A percentile compares a stretch with the other conserved stretches of the same genome.
Evolutionary conservation across 2,113 vertebrate species (phyloP).

Genomic region (Gallinago media): DNA sequence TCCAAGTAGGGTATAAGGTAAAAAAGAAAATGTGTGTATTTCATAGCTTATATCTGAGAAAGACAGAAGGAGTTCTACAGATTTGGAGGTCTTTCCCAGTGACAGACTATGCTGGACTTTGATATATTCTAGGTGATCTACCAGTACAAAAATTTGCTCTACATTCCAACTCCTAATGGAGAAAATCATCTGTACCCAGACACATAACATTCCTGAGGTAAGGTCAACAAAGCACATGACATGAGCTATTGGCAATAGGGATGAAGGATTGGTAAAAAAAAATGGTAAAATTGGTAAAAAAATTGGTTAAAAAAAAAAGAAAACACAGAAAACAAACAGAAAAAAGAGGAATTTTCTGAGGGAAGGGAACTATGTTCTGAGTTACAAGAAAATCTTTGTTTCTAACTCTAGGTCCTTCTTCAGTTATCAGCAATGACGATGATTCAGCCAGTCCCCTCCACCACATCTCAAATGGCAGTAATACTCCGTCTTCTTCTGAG

Average conservation of each 20-base stretch:
- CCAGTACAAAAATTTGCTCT: not conserved
- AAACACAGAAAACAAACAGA: too few species aligned
- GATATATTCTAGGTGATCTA: not conserved
- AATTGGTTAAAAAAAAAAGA: not conserved
- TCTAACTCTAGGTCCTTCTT: constrained; percentile 86
- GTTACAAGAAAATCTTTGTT: constrained; percentile 64
- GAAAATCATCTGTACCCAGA: not conserved
- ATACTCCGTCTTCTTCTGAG: constrained; percentile 93
- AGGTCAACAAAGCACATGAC: not conserved
- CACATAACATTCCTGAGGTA: not conserved
- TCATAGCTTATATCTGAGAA: not conserved
- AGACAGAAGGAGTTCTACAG: not conserved
- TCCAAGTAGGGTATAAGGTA: not conserved
- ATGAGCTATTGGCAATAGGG: not conserved
- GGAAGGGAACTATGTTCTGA: not conserved
- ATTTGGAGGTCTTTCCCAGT: not conserved
- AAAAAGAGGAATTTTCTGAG: not conserved
- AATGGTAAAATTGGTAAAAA: not conserved
- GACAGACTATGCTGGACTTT: not conserved
- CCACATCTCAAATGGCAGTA: constrained; percentile 95
- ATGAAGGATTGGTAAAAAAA: not conserved
- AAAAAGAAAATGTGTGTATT: not conserved
- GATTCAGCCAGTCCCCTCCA: constrained; percentile 96
- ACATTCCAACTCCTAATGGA: not conserved
- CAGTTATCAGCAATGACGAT: constrained; percentile 95